Evolutionary conservation across 2,113 vertebrate genomes (phyloP).

Genomic region (Ctenodactylus gundi): DNA sequence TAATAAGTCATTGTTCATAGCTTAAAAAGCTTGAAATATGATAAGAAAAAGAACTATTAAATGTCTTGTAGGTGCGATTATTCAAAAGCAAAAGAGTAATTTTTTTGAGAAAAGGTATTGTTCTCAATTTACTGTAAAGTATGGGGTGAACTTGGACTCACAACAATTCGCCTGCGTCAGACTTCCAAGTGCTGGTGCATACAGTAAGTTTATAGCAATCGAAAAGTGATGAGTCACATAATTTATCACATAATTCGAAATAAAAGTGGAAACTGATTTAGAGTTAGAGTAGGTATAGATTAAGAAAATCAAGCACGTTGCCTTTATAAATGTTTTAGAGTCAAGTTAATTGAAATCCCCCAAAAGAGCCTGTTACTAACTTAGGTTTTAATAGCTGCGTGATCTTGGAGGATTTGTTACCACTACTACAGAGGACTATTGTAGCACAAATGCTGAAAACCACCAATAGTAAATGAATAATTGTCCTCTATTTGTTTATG

Average conservation of each 20-base stretch:
- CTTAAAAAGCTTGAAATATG: no score
- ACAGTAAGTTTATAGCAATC: neutral
- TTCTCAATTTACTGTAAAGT: no score
- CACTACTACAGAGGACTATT: no score
- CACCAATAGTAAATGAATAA: neutral
- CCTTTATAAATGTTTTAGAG: neutral
- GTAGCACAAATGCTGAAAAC: neutral
- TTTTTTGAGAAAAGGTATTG: no score
- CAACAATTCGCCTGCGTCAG: no score
- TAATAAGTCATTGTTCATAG: no score
- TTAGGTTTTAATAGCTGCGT: neutral
- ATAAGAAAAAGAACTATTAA: neutral
- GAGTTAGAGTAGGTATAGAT: neutral
- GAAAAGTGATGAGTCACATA: neutral
- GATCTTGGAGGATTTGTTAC: no score
- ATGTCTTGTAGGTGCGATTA: neutral
- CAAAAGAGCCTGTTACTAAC: neutral
- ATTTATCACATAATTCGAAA: neutral
- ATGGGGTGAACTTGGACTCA: no score
- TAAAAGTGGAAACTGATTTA: neutral
- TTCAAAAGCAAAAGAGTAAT: neutral
- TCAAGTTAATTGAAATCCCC: neutral
- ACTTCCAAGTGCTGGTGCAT: no score
- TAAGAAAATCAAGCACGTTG: neutral
- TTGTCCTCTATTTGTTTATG: neutral